Percentiles rank a stretch among this genome's conserved stretches.
Evolutionary conservation across 2,113 vertebrate species (phyloP).

Genomic region (Grammomys dolichurus): DNA sequence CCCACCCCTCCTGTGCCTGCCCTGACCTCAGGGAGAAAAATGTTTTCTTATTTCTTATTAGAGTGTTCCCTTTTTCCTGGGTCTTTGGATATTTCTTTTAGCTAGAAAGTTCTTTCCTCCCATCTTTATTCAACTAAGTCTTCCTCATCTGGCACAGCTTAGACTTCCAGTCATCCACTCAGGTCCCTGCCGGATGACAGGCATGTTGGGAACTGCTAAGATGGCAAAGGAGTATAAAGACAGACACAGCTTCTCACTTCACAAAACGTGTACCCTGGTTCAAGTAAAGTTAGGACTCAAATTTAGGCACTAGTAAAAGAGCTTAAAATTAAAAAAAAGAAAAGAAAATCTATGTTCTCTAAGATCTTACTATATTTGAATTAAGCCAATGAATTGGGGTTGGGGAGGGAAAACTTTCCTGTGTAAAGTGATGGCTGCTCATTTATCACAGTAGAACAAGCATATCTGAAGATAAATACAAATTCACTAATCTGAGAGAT

Average conservation of each 20-base stretch:
- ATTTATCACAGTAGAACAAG: background rate
- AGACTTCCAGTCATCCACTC: background rate
- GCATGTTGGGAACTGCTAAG: background rate
- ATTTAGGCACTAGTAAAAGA: conserved; percentile 44
- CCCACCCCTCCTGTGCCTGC: background rate
- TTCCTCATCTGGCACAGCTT: background rate
- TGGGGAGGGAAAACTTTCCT: background rate
- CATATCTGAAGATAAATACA: background rate
- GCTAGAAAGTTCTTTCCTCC: background rate
- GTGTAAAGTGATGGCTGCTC: background rate
- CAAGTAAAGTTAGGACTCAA: conserved; percentile 32
- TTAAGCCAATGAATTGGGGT: background rate
- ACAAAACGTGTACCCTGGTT: background rate
- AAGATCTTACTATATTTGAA: conserved; percentile 29
- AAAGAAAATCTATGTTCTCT: background rate
- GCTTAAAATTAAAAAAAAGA: conserved; percentile 5
- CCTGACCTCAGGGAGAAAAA: background rate
- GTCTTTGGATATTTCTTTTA: conserved; percentile 5
- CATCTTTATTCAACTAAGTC: conserved; percentile 15
- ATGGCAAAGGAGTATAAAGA: background rate
- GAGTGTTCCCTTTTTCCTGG: background rate
- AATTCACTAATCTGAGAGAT: background rate
- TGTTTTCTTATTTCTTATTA: background rate
- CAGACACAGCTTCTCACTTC: background rate
- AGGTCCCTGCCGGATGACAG: background rate